Base-by-base conservation (phyloP, 2,888 invertebrate genomes). In the Acholoe squamosa region DNA sequence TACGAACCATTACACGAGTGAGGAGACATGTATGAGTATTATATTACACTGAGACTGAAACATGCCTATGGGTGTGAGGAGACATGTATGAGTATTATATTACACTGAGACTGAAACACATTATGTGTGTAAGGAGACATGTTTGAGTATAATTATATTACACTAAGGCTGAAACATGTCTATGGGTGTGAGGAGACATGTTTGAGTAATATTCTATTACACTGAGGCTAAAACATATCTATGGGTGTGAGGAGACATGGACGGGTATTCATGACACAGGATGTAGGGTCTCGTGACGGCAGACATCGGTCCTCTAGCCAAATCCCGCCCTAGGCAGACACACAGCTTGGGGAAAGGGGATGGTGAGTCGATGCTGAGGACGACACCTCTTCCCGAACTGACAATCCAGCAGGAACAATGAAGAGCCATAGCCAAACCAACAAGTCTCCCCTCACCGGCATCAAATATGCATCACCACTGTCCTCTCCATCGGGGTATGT, bases 331-430 rank as follows among this genome's bases (percentile, higher is more conserved):
- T 10, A 43, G 10, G 43, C 43, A 43, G 43, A n/a, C 61, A 61
- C 61, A n/a, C 61, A 61, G 61, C 61, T 61, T 7, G 61, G 61
- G 19, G 19, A 3, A 3, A n/a, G 61, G 22, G n/a, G 61, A n/a
- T 1, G 61, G n/a, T 7, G 43, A 43, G 61, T 7, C 1, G 22
- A 61, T 3, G 61, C 3, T 1, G 61, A n/a, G n/a, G 61, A 14
- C 7, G n/a, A 61, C 61, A 61, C 61, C 61, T 61, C 61, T 14
- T n/a, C 22, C 61, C 61, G 22, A n/a, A 12, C 61, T n/a, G 22
- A 61, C 61, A 61, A 61, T 61, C n/a, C 61, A 61, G 22, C 61
- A 1, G 61, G 61, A 61, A 61, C 61, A 61, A 61, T 61, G 61
- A 61, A n/a, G 61, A 61, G 43, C 61, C 61, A 61, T 43, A 43